A percentile compares a stretch with the other conserved stretches of the same genome.
Evolutionary conservation across 2,888 invertebrate genomes (phyloP).

Genomic region (Carpatolechia fugitivella): DNA sequence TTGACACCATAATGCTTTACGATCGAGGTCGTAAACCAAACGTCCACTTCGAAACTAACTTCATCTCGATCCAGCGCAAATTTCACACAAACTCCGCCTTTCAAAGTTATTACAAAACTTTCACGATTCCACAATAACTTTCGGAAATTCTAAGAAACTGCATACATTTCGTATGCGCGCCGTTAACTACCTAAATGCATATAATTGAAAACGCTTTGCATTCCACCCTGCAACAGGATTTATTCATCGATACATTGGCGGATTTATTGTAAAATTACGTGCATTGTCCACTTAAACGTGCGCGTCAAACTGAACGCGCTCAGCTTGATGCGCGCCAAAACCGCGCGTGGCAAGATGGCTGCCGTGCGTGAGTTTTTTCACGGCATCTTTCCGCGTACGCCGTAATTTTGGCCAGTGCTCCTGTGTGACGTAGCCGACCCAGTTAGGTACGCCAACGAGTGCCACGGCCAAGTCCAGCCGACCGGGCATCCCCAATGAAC

Average conservation of each 20-base stretch:
- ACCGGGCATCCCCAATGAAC: constrained; percentile 74
- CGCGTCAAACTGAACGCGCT: constrained; percentile 34
- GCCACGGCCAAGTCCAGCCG: constrained; percentile 75
- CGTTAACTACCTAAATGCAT: constrained; percentile 70
- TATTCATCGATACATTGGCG: constrained; percentile 25
- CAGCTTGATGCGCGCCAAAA: constrained; percentile 44
- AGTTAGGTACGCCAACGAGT: constrained; percentile 75
- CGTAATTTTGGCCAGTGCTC: constrained; percentile 74
- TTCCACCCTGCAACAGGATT: constrained; percentile 58
- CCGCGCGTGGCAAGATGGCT: constrained; percentile 67
- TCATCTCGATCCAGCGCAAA: not conserved
- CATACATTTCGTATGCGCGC: constrained; percentile 57
- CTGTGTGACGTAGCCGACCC: constrained; percentile 73
- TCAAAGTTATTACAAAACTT: constrained; percentile 27
- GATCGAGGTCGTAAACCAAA: constrained; percentile 38
- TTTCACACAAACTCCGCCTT: not conserved
- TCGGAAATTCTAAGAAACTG: constrained; percentile 40
- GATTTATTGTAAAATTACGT: constrained; percentile 76
- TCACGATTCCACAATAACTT: constrained; percentile 26
- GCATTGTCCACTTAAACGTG: constrained; percentile 52
- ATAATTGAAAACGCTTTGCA: constrained; percentile 62
- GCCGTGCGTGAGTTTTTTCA: constrained; percentile 52
- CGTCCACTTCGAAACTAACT: constrained; percentile 27
- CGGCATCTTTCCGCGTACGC: constrained; percentile 68
- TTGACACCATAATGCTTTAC: constrained; percentile 39